phyloP scores from a whole-genome alignment of 1,140 invertebrate species.

The Drosophila busckii region DNA sequence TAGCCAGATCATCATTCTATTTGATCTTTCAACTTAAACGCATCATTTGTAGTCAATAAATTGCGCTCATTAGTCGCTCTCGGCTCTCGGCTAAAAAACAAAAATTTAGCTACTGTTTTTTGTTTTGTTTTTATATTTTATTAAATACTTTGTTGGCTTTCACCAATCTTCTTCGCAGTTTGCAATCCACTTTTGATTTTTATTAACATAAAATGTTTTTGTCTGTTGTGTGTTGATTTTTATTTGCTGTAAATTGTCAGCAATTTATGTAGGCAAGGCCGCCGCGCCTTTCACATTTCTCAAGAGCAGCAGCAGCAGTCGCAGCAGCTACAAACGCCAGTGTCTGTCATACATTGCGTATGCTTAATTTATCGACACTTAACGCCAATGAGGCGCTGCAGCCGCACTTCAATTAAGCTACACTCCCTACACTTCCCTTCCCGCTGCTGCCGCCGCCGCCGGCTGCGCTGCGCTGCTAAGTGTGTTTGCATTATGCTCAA shows the following conservation, averaged over 20 bases:
- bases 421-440: not conserved
- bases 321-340: too few species aligned
- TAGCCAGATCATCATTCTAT: too few species aligned
- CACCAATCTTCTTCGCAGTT: constrained; percentile 25
- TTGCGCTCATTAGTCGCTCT: constrained; percentile 51
- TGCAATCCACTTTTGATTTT: constrained; percentile 57
- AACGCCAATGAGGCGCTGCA: constrained; percentile 70
- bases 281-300: constrained; percentile 63
- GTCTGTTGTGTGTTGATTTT: constrained; percentile 77
- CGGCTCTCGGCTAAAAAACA: not conserved
- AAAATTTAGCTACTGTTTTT: constrained; percentile 17
- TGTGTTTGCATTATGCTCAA: constrained; percentile 73
- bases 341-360: constrained; percentile 71
- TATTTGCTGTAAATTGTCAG: constrained; percentile 67
- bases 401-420: constrained; percentile 69
- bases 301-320: too few species aligned
- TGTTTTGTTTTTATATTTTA: not conserved
- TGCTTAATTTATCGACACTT: constrained; percentile 77
- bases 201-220: constrained; percentile 77
- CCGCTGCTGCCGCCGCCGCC: not conserved
- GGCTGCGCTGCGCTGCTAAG: constrained; percentile 3
- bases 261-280: constrained; percentile 52
- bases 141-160: constrained; percentile 47
- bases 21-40: constrained; percentile 10
- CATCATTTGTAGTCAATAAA: constrained; percentile 22